phyloP scores from a whole-genome alignment of 2,797 vertebrate genomes.

The Acipenser oxyrinchus region DNA sequence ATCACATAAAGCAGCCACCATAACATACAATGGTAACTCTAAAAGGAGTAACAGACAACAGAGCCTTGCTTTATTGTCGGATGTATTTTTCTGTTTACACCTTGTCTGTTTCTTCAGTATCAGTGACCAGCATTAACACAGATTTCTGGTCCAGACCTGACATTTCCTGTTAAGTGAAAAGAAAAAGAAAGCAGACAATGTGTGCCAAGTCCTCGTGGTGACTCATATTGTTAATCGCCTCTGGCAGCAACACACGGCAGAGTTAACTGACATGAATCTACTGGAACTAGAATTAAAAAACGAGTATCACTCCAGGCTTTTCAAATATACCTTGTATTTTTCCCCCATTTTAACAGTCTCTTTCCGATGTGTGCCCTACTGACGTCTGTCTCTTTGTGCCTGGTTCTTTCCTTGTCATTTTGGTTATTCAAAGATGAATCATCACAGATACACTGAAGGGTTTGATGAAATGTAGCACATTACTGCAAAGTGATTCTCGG shows the following conservation, averaged over 20 bases:
- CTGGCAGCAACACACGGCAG: background rate
- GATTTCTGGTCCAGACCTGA: background rate
- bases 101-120: background rate
- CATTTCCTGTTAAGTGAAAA: background rate
- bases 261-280: background rate
- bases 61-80: no score
- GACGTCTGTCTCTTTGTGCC: no score
- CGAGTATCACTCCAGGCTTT: background rate
- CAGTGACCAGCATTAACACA: background rate
- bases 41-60: no score
- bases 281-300: background rate
- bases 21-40: no score
- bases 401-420: no score
- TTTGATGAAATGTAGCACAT: no score
- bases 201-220: background rate
- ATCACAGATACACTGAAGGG: no score
- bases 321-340: background rate
- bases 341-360: no score
- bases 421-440: no score
- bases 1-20: no score
- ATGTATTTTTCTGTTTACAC: background rate
- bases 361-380: no score
- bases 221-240: background rate
- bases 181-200: slow-evolving; percentile 1
- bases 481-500: no score